Base-by-base conservation (phyloP, 2,797 vertebrate genomes). In the Garrulus glandarius region DNA sequence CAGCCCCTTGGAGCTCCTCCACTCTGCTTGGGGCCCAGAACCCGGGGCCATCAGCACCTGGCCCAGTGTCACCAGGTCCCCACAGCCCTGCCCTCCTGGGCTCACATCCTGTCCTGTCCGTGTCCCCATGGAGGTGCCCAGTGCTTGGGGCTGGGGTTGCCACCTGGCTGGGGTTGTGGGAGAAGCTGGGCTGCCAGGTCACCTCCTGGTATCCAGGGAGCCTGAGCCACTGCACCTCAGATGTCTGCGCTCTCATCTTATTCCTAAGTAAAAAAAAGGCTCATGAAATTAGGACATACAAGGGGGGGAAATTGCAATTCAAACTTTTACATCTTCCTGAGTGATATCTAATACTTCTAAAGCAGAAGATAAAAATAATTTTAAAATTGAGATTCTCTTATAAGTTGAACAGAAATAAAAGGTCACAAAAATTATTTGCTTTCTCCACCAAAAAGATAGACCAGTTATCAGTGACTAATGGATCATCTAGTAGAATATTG, bases 401-500 rank as follows among this genome's bases (percentile, higher is more conserved):
- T 10, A 83, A 47, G 14, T 77, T 4, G 10, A 94, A 64, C 34
- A 84, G 46, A 64, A 95, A 69, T 27, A 72, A 78, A 85, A 79
- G 29, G 55, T 75, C 59, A 88, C 69, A 75, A 83, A 84, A 84
- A 44, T 37, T 1, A 84, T 59, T 70, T 67, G 32, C 20, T 64
- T 91, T 89, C 63, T 67, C 29, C 57, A 70, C 9, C 27, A 22
- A 74, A 76, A 75, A 80, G 52, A 69, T 10, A 55, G 24, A 75
- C 30, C 17, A 55, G 44, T 82, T 91, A 72, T 52, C 49, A 85
- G 43, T 50, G 15, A 74, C 20, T 77, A 72, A 85, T 34, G 36
- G n/a, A 56, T 91, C 52, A 92, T 56, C n/a, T 75, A 89, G 75
- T 2, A 78, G 29, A 75, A 87, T 55, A 69, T 13, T 82, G 82